Base-by-base conservation (phyloP, 2,888 invertebrate species). In the Ophion slaviceki region DNA sequence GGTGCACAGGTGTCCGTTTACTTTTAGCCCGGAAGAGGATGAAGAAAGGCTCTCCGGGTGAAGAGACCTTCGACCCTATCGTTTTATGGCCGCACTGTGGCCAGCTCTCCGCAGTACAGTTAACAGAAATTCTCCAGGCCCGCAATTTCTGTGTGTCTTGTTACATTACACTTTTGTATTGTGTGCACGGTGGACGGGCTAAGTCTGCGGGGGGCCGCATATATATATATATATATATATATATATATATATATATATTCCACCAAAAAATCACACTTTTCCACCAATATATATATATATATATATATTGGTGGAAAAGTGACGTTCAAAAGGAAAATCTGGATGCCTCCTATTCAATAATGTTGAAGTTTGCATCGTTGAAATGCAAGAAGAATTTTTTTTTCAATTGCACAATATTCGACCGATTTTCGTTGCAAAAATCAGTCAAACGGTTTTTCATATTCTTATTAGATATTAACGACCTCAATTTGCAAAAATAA, bases 1-100 rank as follows among this genome's bases (percentile, higher is more conserved):
- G 59, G 45, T 47, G 80, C 83, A 83, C 86, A 86, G 86, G 86
- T 86, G 86, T 86, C 86, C 86, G 86, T 83, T 86, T 86, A 86
- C 86, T 86, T 86, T 86, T 86, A 86, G 86, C 86, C 86, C 86
- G 86, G 86, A 86, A 86, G 86, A 83, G 61, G 71, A 66, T 36
- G 67, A 77, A 67, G 79, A 72, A 68, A 80, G 80, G 64, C 74
- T 83, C 74, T 62, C 78, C 74, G 80, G 86, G 77, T 81, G 72
- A 77, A 80, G 47, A 17, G 83, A 86, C 86, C 86, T 83, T 83
- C 78, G 86, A 86, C 86, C 86, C 83, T 81, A 86, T 86, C 86
- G 68, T 72, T 86, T 86, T 86, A 86, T 86, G 83, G 74, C 82
- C 83, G 75, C 80, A 24, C 20, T 24, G 24, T 70, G 74, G 66